Evolutionary conservation across 2,113 vertebrate species (phyloP), one percentile per base, ranked within the genome.

Genomic region (Chrysemys picta): DNA sequence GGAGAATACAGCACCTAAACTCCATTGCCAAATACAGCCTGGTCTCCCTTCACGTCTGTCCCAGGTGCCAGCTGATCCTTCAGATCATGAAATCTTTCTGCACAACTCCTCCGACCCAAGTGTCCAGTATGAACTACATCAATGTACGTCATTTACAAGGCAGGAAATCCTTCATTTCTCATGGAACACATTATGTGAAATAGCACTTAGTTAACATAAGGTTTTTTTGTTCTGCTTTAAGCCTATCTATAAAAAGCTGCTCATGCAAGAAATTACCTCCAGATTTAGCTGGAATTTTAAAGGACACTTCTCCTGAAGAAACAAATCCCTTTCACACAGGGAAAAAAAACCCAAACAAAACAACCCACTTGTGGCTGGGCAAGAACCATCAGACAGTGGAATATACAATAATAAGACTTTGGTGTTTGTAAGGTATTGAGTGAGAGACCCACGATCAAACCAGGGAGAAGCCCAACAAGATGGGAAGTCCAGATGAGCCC

Each of bases 201-300:
- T 91, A 98, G 95, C 88, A 97, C 92, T 98, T 98, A 25, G 80
- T 97, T 95, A 97, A 98, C 96, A 97, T 75, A 94, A 89, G 86
- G 9, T 79, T 95, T 97, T 98, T 97, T 95, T 95, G 21, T 96
- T 98, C 97, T 96, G 87, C 85, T 97, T 97, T 97, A 97, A 97
- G 95, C 95, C 94, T 97, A 97, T 96, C 96, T 97, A 91, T 97
- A 95, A 3, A 85, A 98, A 98, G 97, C 96, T 97, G 93, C 79
- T 98, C 98, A 98, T 98, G 98, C 98, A 98, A 98, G 97, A 98
- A 98, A 98, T 97, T 97, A 97, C 93, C 87, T 98, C 95, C 97
- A 93, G 96, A 94, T 96, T 97, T 96, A 95, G 94, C 95, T 97
- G 96, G 97, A 94, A 98, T 97, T 95, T 95, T 97, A 97, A 98